Conservation (phyloP, 1,140 invertebrate species). For the Micrasema minimum region DNA sequence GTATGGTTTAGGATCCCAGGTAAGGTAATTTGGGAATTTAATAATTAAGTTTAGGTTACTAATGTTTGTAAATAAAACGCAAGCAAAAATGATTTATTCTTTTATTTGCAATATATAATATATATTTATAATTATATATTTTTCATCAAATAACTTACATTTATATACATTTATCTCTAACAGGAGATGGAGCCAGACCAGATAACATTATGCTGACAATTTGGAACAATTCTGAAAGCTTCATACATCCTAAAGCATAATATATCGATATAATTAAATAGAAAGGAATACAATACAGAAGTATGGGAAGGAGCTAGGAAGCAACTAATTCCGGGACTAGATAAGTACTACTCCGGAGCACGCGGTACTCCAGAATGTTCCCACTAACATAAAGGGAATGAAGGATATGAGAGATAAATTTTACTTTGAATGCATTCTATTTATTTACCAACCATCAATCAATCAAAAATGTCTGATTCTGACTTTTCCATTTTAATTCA, state of each 20-base stretch:
- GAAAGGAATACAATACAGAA: neutral
- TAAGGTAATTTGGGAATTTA: no score
- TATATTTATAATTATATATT: conserved; percentile 52
- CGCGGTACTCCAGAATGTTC: no score
- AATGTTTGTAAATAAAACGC: conserved; percentile 19
- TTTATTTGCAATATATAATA: conserved; percentile 54
- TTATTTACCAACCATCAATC: no score
- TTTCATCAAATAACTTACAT: conserved; percentile 50
- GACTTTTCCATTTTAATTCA: no score
- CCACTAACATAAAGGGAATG: no score
- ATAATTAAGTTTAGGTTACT: no score
- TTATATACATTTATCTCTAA: conserved; percentile 49
- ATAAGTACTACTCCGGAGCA: conserved; percentile 25
- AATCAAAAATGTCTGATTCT: no score
- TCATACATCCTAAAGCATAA: conserved; percentile 18
- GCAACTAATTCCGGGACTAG: conserved; percentile 23
- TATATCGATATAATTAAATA: conserved; percentile 1
- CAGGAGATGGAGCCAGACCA: conserved; percentile 37
- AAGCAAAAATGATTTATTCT: conserved; percentile 40
- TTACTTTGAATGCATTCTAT: no score
- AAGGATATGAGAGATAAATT: no score
- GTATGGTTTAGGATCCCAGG: no score
- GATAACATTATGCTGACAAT: conserved; percentile 3
- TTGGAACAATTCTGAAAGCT: conserved; percentile 9
- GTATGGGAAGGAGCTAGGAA: neutral